Base-by-base conservation (phyloP, 2,113 vertebrate species). In the Phrynocephalus versicolor region DNA sequence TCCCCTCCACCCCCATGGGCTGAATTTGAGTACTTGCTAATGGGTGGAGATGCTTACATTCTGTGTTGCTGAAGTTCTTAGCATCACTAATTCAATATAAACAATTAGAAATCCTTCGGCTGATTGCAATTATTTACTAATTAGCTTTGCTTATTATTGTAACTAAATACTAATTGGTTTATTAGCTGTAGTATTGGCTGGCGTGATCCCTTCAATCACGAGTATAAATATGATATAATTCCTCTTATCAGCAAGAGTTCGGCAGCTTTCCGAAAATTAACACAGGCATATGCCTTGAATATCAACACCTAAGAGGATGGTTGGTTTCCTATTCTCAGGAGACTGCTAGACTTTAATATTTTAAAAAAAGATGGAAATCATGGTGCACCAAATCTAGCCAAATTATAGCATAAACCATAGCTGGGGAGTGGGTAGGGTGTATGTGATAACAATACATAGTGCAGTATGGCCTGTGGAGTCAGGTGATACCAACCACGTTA, bases 41-140 rank as follows among this genome's bases (percentile, higher is more conserved):
- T 18, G 67, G 27, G 37, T 39, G 35, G 9, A 78, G 16, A 41
- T 27, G n/a, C 33, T 78, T 78, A 21, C 78, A 37, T 70, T 79
- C 27, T 15, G 27, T 79, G 79, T 60, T 72, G 57, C 51, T 77
- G 23, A 70, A 70, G 69, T 77, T 70, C 57, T 39, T 39, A 70
- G 65, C 35, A 58, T 58, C 75, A 60, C 75, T 85, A 85, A 60
- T 70, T 85, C 65, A 85, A 41, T 85, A 85, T 58, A 79, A 85
- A 85, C 75, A 71, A 79, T 78, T 85, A 85, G 64, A 79, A 85
- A 85, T 39, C 83, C 67, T 78, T 78, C 78, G 74, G 37, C 27
- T 79, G 83, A 85, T 58, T 85, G 51, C 51, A 79, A 85, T 85
- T 85, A 79, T 85, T 85, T 79, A 85, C 65, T 85, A 85, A 85